Percentiles rank a stretch among this genome's conserved stretches.
These are phyloP conservation scores for Parazoanthus swiftii DNA, from an alignment of 92 coral and sea anemone genomes.

Conservation along the genomic window DNA sequence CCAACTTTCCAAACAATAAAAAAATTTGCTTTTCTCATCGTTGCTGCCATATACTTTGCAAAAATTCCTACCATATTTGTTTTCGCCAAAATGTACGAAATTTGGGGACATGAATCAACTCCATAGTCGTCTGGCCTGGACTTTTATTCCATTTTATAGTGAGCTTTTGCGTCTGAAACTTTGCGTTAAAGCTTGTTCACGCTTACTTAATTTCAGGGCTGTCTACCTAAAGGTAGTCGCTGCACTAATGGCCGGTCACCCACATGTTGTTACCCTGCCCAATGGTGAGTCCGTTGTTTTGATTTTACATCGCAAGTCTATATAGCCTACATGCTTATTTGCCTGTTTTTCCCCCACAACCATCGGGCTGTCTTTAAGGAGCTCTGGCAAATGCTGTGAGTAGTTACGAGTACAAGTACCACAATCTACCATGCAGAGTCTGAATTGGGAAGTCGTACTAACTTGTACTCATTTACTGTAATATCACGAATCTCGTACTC, in stretches of 20 bases:
- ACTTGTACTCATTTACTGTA: constrained; percentile 6
- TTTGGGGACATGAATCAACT: neutral
- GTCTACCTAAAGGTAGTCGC: neutral
- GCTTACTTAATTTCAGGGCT: neutral
- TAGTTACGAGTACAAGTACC: neutral
- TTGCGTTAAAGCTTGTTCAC: neutral
- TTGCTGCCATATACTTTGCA: neutral
- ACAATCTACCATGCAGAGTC: neutral
- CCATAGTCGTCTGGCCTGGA: neutral
- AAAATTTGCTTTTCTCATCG: neutral
- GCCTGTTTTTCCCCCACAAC: neutral
- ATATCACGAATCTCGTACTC: constrained; percentile 3
- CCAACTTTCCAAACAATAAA: neutral
- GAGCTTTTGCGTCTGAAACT: neutral
- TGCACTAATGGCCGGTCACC: neutral
- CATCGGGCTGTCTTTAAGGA: neutral
- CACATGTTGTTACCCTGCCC: neutral
- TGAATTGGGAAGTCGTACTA: neutral
- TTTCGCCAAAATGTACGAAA: neutral
- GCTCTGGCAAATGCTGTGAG: neutral
- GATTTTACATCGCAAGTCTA: neutral
- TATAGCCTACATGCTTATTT: neutral
- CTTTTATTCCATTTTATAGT: neutral
- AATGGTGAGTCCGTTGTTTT: neutral
- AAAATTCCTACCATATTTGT: neutral